Percentiles rank a stretch among this genome's conserved stretches.
Conservation (phyloP, 64 coral and sea anemone species). For the Stylophora pistillata region DNA sequence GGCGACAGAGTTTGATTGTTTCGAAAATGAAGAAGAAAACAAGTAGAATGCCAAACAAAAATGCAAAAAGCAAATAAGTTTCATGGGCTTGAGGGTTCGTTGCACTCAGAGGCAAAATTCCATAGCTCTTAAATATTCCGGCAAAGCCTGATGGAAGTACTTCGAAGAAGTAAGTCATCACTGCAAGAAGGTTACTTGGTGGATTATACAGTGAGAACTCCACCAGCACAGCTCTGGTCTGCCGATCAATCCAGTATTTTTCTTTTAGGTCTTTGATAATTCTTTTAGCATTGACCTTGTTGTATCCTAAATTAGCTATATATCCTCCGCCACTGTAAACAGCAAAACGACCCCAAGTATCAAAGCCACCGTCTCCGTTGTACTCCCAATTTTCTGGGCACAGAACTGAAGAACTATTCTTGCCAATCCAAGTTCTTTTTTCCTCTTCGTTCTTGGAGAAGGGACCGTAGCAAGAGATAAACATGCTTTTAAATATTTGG, state of each 20-base stretch:
- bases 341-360: background rate
- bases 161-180: conserved; percentile 22
- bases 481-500: background rate
- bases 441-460: background rate
- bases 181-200: conserved; percentile 1
- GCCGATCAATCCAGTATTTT: conserved; percentile 47
- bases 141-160: conserved; percentile 24
- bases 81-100: background rate
- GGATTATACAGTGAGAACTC: conserved; percentile 50
- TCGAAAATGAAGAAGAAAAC: conserved; percentile 14
- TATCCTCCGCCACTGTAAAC: conserved; percentile 39
- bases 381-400: conserved; percentile 52
- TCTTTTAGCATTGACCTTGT: conserved; percentile 1
- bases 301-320: conserved; percentile 52
- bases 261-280: conserved; percentile 27
- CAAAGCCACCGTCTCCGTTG: background rate
- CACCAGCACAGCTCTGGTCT: conserved; percentile 43
- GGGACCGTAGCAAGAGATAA: background rate
- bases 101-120: background rate
- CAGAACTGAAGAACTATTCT: background rate
- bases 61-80: conserved; percentile 1
- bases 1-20: conserved; percentile 18
- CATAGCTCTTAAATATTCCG: background rate
- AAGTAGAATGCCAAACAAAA: conserved; percentile 29
- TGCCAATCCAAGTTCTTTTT: background rate